A percentile compares a stretch with the other conserved stretches of the same genome.
Evolutionary conservation across 2,888 invertebrate species (phyloP).

Genomic region (Patella ulyssiponensis): DNA sequence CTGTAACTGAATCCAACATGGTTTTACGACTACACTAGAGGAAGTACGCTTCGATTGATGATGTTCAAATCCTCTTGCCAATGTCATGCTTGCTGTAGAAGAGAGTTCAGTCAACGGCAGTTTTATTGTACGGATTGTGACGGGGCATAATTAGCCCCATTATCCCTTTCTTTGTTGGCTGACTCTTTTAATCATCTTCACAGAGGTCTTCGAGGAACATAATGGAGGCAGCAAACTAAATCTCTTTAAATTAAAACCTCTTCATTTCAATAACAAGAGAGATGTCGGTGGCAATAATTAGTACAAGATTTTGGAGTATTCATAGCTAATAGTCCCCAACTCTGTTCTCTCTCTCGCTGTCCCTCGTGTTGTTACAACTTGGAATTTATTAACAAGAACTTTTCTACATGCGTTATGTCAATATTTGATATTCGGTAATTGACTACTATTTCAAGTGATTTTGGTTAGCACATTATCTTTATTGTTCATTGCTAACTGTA

Average conservation of each 20-base stretch:
- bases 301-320: neutral
- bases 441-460: too few relatives aligned
- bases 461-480: too few relatives aligned
- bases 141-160: constrained; percentile 1
- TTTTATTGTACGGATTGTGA: neutral
- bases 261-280: neutral
- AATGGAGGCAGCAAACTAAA: neutral
- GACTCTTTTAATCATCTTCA: constrained; percentile 1
- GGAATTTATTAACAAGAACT: too few relatives aligned
- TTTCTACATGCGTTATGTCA: too few relatives aligned
- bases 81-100: constrained; percentile 13
- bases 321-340: too few relatives aligned
- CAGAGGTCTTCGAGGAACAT: neutral
- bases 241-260: constrained; percentile 8
- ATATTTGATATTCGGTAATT: too few relatives aligned
- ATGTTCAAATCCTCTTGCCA: constrained; percentile 15
- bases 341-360: too few relatives aligned
- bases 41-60: constrained; percentile 24
- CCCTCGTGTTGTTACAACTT: too few relatives aligned
- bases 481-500: too few relatives aligned
- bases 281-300: neutral
- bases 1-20: constrained; percentile 15
- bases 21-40: neutral
- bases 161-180: constrained; percentile 2
- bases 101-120: neutral